Base-by-base conservation (phyloP, 2,113 vertebrate genomes). In the Mastomys natalensis region DNA sequence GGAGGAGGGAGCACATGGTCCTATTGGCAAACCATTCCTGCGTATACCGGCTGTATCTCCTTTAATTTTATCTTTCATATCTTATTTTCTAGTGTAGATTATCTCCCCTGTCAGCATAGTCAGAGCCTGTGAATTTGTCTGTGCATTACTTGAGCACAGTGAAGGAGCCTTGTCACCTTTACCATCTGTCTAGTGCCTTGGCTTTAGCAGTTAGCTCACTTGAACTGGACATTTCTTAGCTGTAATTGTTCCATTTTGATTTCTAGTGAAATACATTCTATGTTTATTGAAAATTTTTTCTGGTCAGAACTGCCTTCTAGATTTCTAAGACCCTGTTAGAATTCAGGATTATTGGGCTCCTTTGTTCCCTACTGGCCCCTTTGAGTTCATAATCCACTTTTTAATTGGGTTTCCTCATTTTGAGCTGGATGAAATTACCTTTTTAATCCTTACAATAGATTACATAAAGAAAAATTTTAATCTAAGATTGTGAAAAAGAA, bases 401-500 rank as follows among this genome's bases (percentile, higher is more conserved):
- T 88, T 97, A 24, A 70, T 78, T 92, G 22, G 17, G 31, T 72
- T 85, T 58, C 7, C 74, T 24, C 48, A 95, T 85, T 31, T 86
- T 72, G 9, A 92, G 15, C 29, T 91, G 43, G 17, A 3, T 74
- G 22, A 82, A 94, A 84, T 89, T 91, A n/a, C 24, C n/a, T 86
- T 96, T 93, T 95, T 89, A 87, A 85, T 91, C 87, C 73, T 96
- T 93, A 53, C 0, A 88, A 34, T 22, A 94, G 51, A 90, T n/a
- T 87, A 51, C 94, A 9, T 43, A 78, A 84, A 90, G n/a, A 45
- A 85, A 95, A 13, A 31, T 53, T 97, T 94, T 51, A 84, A 48
- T 95, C 37, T 95, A 87, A 93, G 95, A 90, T 48, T 96, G 15
- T 96, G 7, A 93, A 94, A 92, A 82, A 66, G 93, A 98, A 64